Conservation (phyloP, 2,888 invertebrate genomes). For the Chalcis sispes region DNA sequence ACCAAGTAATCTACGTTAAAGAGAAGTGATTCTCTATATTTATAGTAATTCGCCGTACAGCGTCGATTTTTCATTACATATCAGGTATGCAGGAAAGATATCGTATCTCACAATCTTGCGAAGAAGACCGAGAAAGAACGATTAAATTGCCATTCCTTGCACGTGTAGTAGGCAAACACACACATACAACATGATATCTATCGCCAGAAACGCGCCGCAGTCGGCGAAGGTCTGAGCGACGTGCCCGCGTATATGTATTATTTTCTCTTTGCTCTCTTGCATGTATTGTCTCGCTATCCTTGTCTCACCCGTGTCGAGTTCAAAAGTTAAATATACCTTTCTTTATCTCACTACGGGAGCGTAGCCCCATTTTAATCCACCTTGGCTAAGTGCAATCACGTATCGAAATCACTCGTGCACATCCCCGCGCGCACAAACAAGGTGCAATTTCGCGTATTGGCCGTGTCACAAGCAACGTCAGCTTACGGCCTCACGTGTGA, state of each 20-base stretch:
- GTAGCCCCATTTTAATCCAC: conserved; percentile 36
- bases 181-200: too few species aligned
- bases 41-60: too few species aligned
- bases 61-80: background rate
- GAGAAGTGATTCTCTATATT: too few species aligned
- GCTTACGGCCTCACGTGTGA: background rate
- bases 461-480: conserved; percentile 2
- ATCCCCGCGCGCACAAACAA: background rate
- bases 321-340: conserved; percentile 19
- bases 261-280: background rate
- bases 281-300: background rate
- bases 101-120: background rate
- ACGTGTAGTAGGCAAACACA: conserved; percentile 1
- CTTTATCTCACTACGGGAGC: background rate
- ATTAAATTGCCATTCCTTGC: conserved; percentile 23
- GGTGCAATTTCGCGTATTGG: background rate
- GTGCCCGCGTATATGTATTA: background rate
- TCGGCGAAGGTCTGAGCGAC: background rate
- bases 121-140: too few species aligned
- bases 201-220: background rate
- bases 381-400: conserved; percentile 34
- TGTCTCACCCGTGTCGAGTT: background rate
- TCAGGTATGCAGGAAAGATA: background rate
- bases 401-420: conserved; percentile 16
- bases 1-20: too few species aligned